Percentiles rank a stretch among this genome's conserved stretches.
Conservation (phyloP, 2,113 vertebrate genomes). For the Lampris megalopsis region DNA sequence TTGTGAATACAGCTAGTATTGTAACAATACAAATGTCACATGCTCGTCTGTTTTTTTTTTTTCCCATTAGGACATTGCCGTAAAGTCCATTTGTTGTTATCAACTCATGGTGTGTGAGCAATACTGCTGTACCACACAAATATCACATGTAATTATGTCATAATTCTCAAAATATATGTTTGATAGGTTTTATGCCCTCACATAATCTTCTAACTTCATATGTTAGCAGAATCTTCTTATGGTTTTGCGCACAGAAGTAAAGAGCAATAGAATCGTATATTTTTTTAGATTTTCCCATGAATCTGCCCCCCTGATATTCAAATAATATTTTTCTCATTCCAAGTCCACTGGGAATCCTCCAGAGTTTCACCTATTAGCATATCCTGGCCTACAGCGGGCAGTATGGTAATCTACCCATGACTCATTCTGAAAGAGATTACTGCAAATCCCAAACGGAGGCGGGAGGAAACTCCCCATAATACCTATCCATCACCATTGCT, state of each 20-base stretch:
- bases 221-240: conserved; percentile 19
- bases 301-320: conserved; percentile 44
- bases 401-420: conserved; percentile 74
- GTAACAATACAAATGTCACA: too few species aligned
- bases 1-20: too few species aligned
- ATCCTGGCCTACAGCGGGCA: conserved; percentile 70
- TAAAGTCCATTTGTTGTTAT: conserved; percentile 1
- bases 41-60: too few species aligned
- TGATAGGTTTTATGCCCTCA: conserved; percentile 29
- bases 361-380: conserved; percentile 62
- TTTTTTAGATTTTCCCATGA: conserved; percentile 19
- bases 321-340: conserved; percentile 40
- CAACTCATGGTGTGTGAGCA: conserved; percentile 23
- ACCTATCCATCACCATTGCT: conserved; percentile 70
- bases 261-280: conserved; percentile 42
- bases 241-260: conserved; percentile 21
- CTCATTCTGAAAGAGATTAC: conserved; percentile 77
- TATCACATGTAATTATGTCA: conserved; percentile 31
- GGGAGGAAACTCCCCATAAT: conserved; percentile 72
- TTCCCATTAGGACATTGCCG: too few species aligned
- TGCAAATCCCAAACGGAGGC: conserved; percentile 75
- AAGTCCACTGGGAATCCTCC: conserved; percentile 44
- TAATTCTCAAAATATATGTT: conserved; percentile 45
- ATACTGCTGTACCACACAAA: neutral
- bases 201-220: conserved; percentile 39